Conservation (phyloP, 2,888 invertebrate genomes). For the Trichogramma dendrolimi region DNA sequence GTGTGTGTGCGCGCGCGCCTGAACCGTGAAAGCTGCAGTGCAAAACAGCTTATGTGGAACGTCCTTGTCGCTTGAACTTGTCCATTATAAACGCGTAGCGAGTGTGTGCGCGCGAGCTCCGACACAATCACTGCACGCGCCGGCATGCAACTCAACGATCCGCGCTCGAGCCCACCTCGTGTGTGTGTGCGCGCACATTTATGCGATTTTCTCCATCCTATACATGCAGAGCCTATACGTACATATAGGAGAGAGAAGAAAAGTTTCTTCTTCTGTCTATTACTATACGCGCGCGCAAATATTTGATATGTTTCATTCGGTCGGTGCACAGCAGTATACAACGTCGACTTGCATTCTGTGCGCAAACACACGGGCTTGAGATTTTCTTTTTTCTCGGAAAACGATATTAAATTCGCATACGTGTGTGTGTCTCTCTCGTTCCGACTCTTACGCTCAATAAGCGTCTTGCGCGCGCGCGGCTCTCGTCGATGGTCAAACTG, state of each 20-base stretch:
- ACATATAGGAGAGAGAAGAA: background rate
- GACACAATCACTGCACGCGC: constrained; percentile 8
- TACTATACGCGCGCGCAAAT: too few relatives aligned
- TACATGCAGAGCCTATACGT: constrained; percentile 8
- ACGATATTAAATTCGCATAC: too few relatives aligned
- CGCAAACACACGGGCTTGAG: too few relatives aligned
- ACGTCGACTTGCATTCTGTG: too few relatives aligned
- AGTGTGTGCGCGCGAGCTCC: constrained; percentile 22
- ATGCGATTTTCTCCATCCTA: background rate
- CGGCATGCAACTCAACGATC: constrained; percentile 3
- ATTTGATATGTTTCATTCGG: too few relatives aligned
- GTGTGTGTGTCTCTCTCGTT: too few relatives aligned
- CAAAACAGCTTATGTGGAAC: constrained; percentile 36
- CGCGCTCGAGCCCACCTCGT: background rate
- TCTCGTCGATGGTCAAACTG: too few relatives aligned
- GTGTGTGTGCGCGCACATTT: background rate
- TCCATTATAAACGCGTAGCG: constrained; percentile 7
- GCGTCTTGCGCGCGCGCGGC: too few relatives aligned
- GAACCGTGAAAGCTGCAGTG: background rate
- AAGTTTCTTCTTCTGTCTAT: too few relatives aligned
- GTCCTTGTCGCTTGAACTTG: constrained; percentile 50
- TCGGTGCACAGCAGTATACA: too few relatives aligned
- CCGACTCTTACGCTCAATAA: too few relatives aligned
- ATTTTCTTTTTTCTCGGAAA: too few relatives aligned
- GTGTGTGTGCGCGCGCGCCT: background rate